A percentile compares a stretch with the other conserved stretches of the same genome.
Conservation (phyloP, 1,140 invertebrate species). For the Nephila pilipes region DNA sequence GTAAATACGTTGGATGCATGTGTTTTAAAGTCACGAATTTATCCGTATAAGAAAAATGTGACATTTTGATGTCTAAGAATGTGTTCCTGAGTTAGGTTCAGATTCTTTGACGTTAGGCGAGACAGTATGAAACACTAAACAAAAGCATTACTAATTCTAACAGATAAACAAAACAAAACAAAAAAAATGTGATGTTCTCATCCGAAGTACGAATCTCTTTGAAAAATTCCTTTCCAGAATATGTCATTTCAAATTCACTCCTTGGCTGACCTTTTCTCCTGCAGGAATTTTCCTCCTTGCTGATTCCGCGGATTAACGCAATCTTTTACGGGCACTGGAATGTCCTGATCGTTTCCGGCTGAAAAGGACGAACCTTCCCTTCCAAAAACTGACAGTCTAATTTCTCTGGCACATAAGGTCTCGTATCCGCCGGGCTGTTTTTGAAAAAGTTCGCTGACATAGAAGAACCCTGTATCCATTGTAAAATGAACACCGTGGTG, state of each 20-base stretch:
- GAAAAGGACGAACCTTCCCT: not conserved
- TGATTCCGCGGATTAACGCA: not conserved
- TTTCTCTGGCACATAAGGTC: conserved; percentile 2
- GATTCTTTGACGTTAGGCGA: too few species aligned
- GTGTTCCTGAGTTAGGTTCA: too few species aligned
- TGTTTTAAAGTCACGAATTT: too few species aligned
- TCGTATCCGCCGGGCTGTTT: not conserved
- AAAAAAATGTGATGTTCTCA: too few species aligned
- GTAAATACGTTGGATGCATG: too few species aligned
- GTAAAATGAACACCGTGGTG: conserved; percentile 62
- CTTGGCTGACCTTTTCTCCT: not conserved
- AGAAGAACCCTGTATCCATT: conserved; percentile 27
- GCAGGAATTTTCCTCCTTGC: not conserved
- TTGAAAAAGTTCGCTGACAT: not conserved
- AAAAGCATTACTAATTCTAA: too few species aligned
- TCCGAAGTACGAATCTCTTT: too few species aligned
- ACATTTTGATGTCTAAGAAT: too few species aligned
- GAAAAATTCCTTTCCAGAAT: not conserved
- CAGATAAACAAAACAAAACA: too few species aligned
- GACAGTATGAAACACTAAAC: too few species aligned
- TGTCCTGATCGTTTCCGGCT: not conserved
- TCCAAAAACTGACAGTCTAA: not conserved
- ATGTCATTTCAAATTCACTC: not conserved
- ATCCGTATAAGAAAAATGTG: too few species aligned
- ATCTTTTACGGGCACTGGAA: not conserved